Percentiles rank a stretch among this genome's conserved stretches.
Conservation (phyloP, 2,888 invertebrate species). For the Idaea aversata region DNA sequence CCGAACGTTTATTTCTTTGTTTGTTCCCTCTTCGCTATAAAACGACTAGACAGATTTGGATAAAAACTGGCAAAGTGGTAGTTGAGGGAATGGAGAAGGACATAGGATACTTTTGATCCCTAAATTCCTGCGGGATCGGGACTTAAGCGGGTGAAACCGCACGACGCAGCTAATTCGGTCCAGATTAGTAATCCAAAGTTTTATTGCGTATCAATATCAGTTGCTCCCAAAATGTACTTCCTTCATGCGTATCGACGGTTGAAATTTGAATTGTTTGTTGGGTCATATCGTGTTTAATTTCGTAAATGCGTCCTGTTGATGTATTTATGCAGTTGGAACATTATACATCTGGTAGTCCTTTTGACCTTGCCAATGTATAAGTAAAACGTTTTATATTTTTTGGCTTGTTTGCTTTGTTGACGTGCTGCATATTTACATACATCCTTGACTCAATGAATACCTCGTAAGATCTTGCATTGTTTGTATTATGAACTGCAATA, state of each 20-base stretch:
- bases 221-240: too few relatives aligned
- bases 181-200: background rate
- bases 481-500: conserved; percentile 17
- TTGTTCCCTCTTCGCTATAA: too few relatives aligned
- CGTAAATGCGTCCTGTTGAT: background rate
- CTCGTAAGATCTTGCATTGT: conserved; percentile 55
- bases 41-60: too few relatives aligned
- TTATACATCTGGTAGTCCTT: conserved; percentile 36
- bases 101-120: too few relatives aligned
- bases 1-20: background rate
- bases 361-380: conserved; percentile 40
- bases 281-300: background rate
- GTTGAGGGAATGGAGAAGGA: too few relatives aligned
- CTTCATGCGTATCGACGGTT: conserved; percentile 3
- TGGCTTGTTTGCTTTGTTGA: conserved; percentile 55
- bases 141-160: too few relatives aligned
- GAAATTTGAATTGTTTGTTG: conserved; percentile 1
- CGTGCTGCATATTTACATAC: conserved; percentile 65
- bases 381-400: conserved; percentile 47
- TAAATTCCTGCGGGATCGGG: too few relatives aligned
- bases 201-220: background rate
- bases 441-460: conserved; percentile 58
- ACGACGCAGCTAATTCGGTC: background rate
- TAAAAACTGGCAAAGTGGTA: too few relatives aligned
- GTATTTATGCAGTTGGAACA: conserved; percentile 17